Evolutionary conservation across 2,113 vertebrate genomes (phyloP), one percentile per base, ranked within the genome.

Genomic region (Vimba vimba): DNA sequence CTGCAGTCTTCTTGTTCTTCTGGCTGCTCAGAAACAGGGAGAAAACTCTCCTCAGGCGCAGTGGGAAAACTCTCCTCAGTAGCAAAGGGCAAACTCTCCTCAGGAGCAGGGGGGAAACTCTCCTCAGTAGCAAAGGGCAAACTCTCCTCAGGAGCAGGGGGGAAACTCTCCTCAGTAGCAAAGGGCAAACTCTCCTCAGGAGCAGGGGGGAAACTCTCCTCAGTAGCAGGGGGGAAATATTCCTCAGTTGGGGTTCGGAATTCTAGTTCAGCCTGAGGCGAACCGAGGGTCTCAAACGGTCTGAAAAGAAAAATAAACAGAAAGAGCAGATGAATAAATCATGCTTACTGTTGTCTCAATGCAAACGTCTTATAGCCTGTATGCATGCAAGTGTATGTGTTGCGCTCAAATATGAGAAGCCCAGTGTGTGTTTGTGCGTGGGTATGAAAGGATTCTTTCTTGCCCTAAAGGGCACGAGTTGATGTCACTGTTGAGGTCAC

Each of bases 401-500:
- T 83, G 84, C 84, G 52, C 88, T 71, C 66, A 74, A 74, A 39
- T 74, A 83, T 90, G 64, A 81, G 30, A 85, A 76, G 86, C 74
- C 50, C 73, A 79, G 19, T 43, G 8, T 82, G 57, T 62, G 62
- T 73, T 55, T 64, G 75, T 82, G 71, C 73, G 68, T 74, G 75
- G 74, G 79, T 79, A 74, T 86, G 79, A 94, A 93, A 91, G 89
- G 92, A 89, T 50, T 90, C 91, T 91, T 95, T 95, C 92, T 93
- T 92, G 87, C 89, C 83, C 86, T 80, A 88, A 91, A 92, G 93
- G 93, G 80, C 91, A 92, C 52, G 84, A 78, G 86, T 82, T 91
- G 92, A 94, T 94, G 93, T 94, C 93, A 94, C 92, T 91, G 91
- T 88, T 95, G 94, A 96, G 93, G 94, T 96, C 94, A 96, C 89